Evolutionary conservation across 2,113 vertebrate species (phyloP), one percentile per base, ranked within the genome.

Genomic region (Boulengerochromis microlepis): DNA sequence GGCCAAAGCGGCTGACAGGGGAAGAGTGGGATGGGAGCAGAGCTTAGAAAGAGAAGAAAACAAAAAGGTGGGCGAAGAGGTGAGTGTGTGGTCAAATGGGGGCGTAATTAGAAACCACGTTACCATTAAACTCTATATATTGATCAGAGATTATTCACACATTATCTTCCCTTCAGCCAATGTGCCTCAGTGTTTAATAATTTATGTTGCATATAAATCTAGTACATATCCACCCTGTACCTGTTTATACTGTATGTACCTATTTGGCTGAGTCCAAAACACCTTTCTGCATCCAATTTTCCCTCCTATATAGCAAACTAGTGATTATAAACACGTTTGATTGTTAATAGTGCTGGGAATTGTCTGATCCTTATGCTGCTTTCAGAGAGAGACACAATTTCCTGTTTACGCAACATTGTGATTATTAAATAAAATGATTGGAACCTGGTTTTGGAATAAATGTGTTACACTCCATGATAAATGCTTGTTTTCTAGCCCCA

Each of bases 21-120:
- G 54, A 71, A 56, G 92, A 93, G 92, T 89, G 87, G 91, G 94
- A 91, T 89, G 92, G 80, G 86, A 87, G 85, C 90, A 93, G 56
- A 84, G 83, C 80, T 87, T 29, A n/a, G 87, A 83, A 82, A 78
- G 78, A 88, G 53, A 86, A 83, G 84, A 88, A 92, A 87, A 92
- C 80, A 86, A 88, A 93, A 92, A 87, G 86, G 90, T 90, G 88
- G 81, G 85, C 69, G 87, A 87, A 85, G 90, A 91, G 90, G 92
- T 94, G 89, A 93, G 86, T 18, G 7, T 66, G 87, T 91, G 95
- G 94, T 94, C 91, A 94, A 85, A 93, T 8, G 80, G 89, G 94
- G 95, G 91, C 80, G 89, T 93, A 94, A 95, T 95, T 94, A 95
- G 93, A 86, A 92, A 84, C 86, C 88, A 78, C 83, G 85, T 91